Conservation (phyloP, 2,113 vertebrate species). For the Pseudorectes ferrugineus region DNA sequence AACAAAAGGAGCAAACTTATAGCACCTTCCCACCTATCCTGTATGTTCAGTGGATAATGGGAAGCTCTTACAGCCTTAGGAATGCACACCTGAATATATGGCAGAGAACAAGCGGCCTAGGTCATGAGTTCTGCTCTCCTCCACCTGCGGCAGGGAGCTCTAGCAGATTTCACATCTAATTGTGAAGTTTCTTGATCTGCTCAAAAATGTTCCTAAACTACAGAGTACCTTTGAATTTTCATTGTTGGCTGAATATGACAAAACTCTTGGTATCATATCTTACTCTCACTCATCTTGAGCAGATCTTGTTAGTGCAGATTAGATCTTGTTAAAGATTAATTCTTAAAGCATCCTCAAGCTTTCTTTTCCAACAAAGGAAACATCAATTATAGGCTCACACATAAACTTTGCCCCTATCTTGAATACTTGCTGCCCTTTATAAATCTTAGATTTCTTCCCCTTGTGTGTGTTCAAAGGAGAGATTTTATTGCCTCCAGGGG, state of each 20-base stretch:
- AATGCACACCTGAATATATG: background rate
- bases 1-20: background rate
- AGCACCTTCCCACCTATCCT: background rate
- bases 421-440: conserved; percentile 90
- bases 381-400: conserved; percentile 91
- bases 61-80: background rate
- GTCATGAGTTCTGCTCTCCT: background rate
- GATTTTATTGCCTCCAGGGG: conserved; percentile 90
- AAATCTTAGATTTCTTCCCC: conserved; percentile 91
- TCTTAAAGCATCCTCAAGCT: conserved; percentile 87
- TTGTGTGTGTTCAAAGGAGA: conserved; percentile 92
- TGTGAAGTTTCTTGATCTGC: conserved; percentile 47
- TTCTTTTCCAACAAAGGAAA: conserved; percentile 88
- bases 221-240: conserved; percentile 78
- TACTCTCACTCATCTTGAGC: conserved; percentile 84
- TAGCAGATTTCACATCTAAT: conserved; percentile 21
- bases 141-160: background rate
- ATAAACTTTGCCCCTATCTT: conserved; percentile 91
- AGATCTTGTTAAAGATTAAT: conserved; percentile 96
- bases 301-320: conserved; percentile 87
- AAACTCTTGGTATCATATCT: conserved; percentile 78
- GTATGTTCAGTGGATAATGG: background rate
- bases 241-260: conserved; percentile 81
- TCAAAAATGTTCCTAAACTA: conserved; percentile 67
- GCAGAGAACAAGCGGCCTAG: background rate